Conservation (phyloP, 2,113 vertebrate species). For the Melanerpes formicivorus region DNA sequence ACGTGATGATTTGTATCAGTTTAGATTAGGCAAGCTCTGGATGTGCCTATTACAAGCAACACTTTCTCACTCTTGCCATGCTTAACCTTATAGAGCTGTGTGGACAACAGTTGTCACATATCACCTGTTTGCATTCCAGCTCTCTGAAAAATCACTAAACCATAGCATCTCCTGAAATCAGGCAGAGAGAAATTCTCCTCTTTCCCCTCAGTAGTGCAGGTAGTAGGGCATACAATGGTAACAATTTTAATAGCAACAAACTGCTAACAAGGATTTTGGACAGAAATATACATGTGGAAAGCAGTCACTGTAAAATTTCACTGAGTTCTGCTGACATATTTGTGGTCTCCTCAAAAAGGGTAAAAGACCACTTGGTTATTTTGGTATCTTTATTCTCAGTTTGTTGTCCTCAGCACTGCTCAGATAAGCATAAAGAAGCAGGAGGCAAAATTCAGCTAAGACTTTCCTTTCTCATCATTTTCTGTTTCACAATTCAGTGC, state of each 20-base stretch:
- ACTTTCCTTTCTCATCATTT: neutral
- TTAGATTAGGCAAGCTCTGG: neutral
- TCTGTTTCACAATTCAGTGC: neutral
- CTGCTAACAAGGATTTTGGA: neutral
- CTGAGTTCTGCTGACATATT: neutral
- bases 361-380: neutral
- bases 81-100: neutral
- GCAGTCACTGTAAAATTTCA: neutral
- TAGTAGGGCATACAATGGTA: rapidly evolving
- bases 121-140: neutral
- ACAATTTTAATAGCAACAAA: neutral
- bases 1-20: neutral
- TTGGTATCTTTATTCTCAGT: neutral
- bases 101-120: neutral
- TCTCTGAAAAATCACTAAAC: neutral
- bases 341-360: neutral
- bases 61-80: neutral
- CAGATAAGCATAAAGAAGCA: neutral
- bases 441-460: neutral
- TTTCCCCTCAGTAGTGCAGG: neutral
- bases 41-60: neutral
- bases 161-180: neutral
- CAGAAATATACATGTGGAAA: neutral
- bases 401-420: neutral
- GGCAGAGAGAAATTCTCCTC: neutral